Conservation (phyloP, 2,797 vertebrate genomes). For the Pantherophis vulpinus region DNA sequence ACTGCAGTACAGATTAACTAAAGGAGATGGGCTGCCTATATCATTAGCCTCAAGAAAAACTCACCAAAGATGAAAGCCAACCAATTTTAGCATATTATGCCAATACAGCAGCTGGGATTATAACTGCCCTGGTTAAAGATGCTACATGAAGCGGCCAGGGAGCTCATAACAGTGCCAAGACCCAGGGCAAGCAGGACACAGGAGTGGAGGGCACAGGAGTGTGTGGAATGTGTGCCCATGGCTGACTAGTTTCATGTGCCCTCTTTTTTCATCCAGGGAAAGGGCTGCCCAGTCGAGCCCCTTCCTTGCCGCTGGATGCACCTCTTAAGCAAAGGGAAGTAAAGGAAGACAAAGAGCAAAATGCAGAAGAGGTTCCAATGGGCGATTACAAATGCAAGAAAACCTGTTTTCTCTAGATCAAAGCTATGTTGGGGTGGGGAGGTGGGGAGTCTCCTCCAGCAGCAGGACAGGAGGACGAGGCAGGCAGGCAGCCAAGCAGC, state of each 20-base stretch:
- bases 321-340: background rate
- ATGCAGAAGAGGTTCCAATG: background rate
- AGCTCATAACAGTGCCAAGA: background rate
- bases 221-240: background rate
- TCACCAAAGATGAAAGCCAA: background rate
- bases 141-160: background rate
- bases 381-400: background rate
- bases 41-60: background rate
- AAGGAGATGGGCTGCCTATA: background rate
- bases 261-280: background rate
- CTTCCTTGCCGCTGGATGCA: background rate
- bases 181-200: background rate
- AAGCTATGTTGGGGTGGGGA: background rate
- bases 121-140: background rate
- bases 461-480: background rate
- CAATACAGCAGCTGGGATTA: background rate
- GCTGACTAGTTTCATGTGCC: background rate
- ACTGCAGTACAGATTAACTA: background rate
- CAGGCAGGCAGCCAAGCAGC: background rate
- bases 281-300: background rate
- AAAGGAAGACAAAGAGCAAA: background rate
- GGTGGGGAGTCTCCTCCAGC: background rate
- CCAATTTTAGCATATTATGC: background rate
- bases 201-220: background rate
- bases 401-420: background rate